Conservation (phyloP, 2,888 invertebrate species). For the Acanthacorydalis orientalis region DNA sequence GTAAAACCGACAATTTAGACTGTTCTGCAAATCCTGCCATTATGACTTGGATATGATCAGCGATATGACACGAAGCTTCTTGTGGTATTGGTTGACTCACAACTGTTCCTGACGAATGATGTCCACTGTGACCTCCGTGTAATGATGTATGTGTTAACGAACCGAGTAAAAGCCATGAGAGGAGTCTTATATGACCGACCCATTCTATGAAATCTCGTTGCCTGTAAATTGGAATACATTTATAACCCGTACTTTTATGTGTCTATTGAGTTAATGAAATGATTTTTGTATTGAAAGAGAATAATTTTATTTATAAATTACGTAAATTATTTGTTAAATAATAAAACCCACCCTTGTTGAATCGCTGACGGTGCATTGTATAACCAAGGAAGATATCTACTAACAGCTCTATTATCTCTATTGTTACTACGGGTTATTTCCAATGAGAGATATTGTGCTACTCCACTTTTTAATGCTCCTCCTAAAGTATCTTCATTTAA, state of each 20-base stretch:
- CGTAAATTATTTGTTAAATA: background rate
- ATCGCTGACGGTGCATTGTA: slow-evolving; percentile 62
- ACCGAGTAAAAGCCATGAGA: slow-evolving; percentile 92
- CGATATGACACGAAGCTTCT: slow-evolving; percentile 90
- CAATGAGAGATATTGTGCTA: slow-evolving; percentile 83
- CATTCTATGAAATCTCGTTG: slow-evolving; percentile 91
- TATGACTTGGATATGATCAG: slow-evolving; percentile 93
- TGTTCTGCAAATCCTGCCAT: slow-evolving; percentile 95
- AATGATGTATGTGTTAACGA: slow-evolving; percentile 79
- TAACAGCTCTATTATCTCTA: slow-evolving; percentile 65
- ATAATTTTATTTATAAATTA: too few species aligned
- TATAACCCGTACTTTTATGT: too few species aligned
- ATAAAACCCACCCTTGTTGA: slow-evolving; percentile 54
- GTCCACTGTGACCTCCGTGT: slow-evolving; percentile 26
- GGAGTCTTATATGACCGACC: slow-evolving; percentile 79
- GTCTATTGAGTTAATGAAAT: too few species aligned
- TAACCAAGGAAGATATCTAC: slow-evolving; percentile 79
- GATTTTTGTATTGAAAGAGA: too few species aligned
- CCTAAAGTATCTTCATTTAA: slow-evolving; percentile 92
- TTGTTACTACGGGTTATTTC: slow-evolving; percentile 82
- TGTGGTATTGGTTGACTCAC: slow-evolving; percentile 77
- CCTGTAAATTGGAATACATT: too few species aligned
- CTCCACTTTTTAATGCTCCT: slow-evolving; percentile 87
- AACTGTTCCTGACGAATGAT: slow-evolving; percentile 22
- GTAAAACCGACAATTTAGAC: slow-evolving; percentile 75